phyloP scores from a whole-genome alignment of 2,888 invertebrate genomes.

The Anaspis maculata region DNA sequence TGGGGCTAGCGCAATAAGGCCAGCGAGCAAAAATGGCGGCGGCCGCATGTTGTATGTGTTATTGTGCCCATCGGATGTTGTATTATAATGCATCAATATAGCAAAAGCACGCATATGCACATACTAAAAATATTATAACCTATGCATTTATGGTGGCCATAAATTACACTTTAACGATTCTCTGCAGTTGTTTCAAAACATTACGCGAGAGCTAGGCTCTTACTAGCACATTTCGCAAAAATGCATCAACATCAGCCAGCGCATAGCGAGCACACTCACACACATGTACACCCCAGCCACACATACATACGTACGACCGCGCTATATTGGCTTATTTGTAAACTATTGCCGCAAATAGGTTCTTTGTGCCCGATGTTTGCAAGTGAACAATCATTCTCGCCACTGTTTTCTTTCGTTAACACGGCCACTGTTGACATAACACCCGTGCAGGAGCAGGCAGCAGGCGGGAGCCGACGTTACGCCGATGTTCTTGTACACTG shows the following conservation, averaged over 20 bases:
- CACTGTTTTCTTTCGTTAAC: slow-evolving; percentile 8
- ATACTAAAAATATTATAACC: slow-evolving; percentile 43
- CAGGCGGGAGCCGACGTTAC: too few species aligned
- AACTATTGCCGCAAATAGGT: slow-evolving; percentile 19
- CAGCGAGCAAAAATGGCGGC: too few species aligned
- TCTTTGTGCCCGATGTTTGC: slow-evolving; percentile 18
- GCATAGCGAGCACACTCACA: too few species aligned
- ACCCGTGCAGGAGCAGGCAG: too few species aligned
- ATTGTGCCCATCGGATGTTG: slow-evolving; percentile 21
- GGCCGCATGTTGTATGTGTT: too few species aligned
- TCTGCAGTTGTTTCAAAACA: slow-evolving; percentile 43
- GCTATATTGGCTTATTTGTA: slow-evolving; percentile 28
- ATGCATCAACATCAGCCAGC: slow-evolving; percentile 27
- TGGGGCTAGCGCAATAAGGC: too few species aligned
- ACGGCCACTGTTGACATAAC: too few species aligned
- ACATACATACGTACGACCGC: slow-evolving; percentile 14
- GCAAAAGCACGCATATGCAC: slow-evolving; percentile 35
- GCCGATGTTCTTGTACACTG: too few species aligned
- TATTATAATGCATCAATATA: slow-evolving; percentile 26
- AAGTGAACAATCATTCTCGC: slow-evolving; percentile 12
- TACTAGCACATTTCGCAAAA: slow-evolving; percentile 33
- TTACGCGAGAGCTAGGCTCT: slow-evolving; percentile 13
- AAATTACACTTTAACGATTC: slow-evolving; percentile 44
- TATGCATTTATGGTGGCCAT: slow-evolving; percentile 40
- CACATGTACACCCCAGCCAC: too few species aligned